Percentiles rank a stretch among this genome's conserved stretches.
Evolutionary conservation across 2,797 vertebrate genomes (phyloP).

Genomic region (Coracias cyanogaster): DNA sequence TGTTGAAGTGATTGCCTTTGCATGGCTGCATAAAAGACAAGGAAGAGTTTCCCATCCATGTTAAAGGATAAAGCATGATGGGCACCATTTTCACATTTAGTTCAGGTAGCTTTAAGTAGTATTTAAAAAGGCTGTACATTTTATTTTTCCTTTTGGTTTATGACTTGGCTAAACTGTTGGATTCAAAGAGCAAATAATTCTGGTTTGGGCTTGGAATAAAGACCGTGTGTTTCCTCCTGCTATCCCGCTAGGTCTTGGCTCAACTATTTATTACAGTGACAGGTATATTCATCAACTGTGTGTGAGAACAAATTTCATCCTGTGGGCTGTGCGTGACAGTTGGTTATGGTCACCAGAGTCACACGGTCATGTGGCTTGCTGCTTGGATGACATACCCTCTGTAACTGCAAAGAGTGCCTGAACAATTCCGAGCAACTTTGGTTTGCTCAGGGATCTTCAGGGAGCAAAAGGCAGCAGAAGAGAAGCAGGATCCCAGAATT

Average conservation of each 20-base stretch:
- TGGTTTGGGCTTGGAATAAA: background rate
- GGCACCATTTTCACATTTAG: background rate
- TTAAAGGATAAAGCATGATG: background rate
- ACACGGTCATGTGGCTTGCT: background rate
- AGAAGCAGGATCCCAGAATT: background rate
- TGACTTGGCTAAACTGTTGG: background rate
- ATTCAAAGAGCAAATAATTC: background rate
- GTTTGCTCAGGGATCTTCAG: background rate
- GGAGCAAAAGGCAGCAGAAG: background rate
- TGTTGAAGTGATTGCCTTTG: background rate
- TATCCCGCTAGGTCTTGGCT: background rate
- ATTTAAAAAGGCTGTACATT: background rate
- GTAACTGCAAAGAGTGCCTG: background rate
- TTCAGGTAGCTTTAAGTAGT: background rate
- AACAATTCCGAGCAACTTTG: background rate
- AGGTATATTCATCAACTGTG: constrained; percentile 16
- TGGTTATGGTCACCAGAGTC: background rate
- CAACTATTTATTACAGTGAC: constrained; percentile 8
- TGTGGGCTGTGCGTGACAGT: background rate
- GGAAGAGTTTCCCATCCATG: background rate
- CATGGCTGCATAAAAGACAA: background rate
- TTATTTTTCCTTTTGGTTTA: background rate
- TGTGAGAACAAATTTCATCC: background rate
- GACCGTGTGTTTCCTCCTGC: background rate
- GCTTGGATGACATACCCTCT: background rate